Conservation (phyloP, 2,797 vertebrate genomes). For the Enteromius viviparus region DNA sequence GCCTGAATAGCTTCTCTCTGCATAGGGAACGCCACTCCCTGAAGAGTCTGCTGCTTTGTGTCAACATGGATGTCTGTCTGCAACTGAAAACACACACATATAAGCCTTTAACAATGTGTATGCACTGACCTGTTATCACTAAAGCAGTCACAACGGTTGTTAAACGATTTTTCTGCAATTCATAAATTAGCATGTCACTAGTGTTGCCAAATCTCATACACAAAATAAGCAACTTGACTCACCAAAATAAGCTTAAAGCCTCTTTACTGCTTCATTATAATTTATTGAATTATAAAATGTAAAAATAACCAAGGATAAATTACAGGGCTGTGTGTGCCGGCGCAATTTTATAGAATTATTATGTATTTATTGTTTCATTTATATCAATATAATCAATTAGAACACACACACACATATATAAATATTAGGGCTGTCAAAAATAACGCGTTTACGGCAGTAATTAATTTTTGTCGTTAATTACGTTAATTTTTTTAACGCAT, state of each 20-base stretch:
- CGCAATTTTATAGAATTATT: background rate
- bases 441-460: too few relatives aligned
- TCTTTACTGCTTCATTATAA: background rate
- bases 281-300: background rate
- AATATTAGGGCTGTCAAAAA: too few relatives aligned
- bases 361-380: background rate
- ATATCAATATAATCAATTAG: background rate
- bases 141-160: background rate
- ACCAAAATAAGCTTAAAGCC: background rate
- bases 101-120: background rate
- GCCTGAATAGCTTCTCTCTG: constrained; percentile 83
- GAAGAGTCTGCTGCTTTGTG: constrained; percentile 86
- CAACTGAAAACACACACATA: constrained; percentile 70
- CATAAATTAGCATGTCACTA: background rate
- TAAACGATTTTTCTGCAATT: background rate
- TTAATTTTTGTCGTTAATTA: too few relatives aligned
- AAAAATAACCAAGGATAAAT: background rate
- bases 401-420: too few relatives aligned
- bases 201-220: background rate
- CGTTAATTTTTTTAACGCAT: too few relatives aligned
- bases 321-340: background rate
- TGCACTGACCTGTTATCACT: background rate
- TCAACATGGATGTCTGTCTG: constrained; percentile 82
- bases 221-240: background rate
- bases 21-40: constrained; percentile 86